Conservation (phyloP, 2,888 invertebrate genomes). For the Linyphia triangularis region DNA sequence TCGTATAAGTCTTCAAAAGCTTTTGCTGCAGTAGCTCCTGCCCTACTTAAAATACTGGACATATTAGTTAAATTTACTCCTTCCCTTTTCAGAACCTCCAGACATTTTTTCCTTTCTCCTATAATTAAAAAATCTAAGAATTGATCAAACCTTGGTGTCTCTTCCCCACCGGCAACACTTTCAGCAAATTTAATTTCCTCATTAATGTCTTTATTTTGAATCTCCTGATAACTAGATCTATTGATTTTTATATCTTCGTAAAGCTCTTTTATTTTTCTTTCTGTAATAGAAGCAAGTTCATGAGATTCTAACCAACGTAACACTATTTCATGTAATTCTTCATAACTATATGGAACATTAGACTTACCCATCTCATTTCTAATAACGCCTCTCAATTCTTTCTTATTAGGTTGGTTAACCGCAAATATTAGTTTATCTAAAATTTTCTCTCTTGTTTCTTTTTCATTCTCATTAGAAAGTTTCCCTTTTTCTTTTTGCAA, state of each 20-base stretch:
- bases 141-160: constrained; percentile 5
- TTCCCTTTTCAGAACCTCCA: constrained; percentile 47
- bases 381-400: constrained; percentile 49
- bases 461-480: constrained; percentile 37
- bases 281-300: constrained; percentile 31
- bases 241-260: constrained; percentile 38
- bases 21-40: constrained; percentile 12
- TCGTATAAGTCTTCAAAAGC: constrained; percentile 26
- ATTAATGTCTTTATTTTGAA: constrained; percentile 17
- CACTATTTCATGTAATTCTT: constrained; percentile 52
- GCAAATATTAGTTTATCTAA: constrained; percentile 54
- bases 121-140: constrained; percentile 33
- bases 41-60: constrained; percentile 17
- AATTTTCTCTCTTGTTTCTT: constrained; percentile 56
- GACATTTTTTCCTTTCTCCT: constrained; percentile 38
- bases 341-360: no score
- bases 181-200: constrained; percentile 49
- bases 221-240: constrained; percentile 57
- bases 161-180: constrained; percentile 44
- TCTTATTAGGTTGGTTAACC: no score
- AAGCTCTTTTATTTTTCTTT: constrained; percentile 43
- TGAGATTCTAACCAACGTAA: constrained; percentile 59
- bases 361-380: constrained; percentile 30
- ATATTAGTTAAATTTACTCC: no score
- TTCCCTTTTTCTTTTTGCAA: constrained; percentile 39